These are phyloP conservation scores for Drosophila nigritarsus DNA, from an alignment of 2,888 invertebrate genomes.

Conservation along the genomic window DNA sequence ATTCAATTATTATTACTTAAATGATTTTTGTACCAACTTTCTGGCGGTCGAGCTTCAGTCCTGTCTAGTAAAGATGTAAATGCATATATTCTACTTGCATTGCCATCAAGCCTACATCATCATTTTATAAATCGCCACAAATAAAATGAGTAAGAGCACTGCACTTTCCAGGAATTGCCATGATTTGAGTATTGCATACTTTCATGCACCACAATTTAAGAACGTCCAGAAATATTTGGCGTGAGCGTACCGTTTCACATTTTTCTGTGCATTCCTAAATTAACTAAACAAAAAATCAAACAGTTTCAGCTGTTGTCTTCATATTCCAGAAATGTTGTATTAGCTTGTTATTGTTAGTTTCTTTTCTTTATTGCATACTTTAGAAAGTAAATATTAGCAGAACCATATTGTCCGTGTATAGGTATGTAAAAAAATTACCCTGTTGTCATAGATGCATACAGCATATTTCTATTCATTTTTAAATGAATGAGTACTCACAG, in stretches of 20 bases:
- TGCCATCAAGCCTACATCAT: background rate
- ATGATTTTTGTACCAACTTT: background rate
- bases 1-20: background rate
- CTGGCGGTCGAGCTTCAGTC: background rate
- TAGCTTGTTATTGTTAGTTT: background rate
- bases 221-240: background rate
- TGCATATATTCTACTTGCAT: background rate
- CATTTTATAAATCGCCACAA: background rate
- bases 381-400: background rate
- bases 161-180: background rate
- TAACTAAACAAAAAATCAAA: background rate
- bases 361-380: constrained; percentile 5
- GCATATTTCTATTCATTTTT: background rate
- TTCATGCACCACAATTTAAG: constrained; percentile 21
- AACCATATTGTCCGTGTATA: background rate
- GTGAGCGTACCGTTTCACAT: background rate
- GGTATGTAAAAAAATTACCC: constrained; percentile 1
- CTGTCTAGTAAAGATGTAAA: background rate
- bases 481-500: background rate
- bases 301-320: background rate
- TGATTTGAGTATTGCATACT: constrained; percentile 30
- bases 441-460: background rate
- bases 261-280: background rate
- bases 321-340: background rate
- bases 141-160: background rate